Base-by-base conservation (phyloP, 2,113 vertebrate genomes). In the Dipodomys spectabilis region DNA sequence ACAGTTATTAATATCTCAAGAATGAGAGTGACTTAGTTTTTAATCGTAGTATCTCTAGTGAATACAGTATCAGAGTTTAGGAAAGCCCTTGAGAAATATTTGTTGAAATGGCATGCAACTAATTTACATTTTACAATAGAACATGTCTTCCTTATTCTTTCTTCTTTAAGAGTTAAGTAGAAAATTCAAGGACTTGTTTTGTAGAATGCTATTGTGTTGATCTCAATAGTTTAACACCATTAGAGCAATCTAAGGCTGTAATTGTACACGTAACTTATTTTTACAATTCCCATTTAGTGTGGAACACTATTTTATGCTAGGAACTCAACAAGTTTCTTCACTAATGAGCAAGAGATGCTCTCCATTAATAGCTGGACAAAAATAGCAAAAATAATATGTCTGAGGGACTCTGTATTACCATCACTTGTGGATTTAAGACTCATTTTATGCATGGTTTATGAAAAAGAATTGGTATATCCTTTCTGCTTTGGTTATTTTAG, bases 51-150 rank as follows among this genome's bases (percentile, higher is more conserved):
- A 45, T 68, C 35, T 15, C 25, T 68, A 57, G 12, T 77, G 81
- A 91, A n/a, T 49, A 19, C 4, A 73, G 0, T 44, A 39, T 28
- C 4, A 35, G 5, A 64, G 0, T 85, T 71, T 92, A 35, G 53
- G 25, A 5, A 82, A 75, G 1, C 57, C 20, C 53, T 92, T 23
- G 72, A 60, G 49, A 77, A 83, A 53, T 72, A 65, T 11, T 84
- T 80, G 39, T 53, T 81, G 32, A 90, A 84, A 84, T 86, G 11
- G 23, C 39, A 75, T 45, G 10, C 45, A 92, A 80, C 30, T 39
- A 83, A 72, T 84, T 90, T 90, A n/a, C 49, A 90, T 83, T 86
- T 93, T 90, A 90, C 28, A 57, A 64, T 67, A 2, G 32, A 75
- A 81, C 87, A 92, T 68, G 7, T 39, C 7, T 88, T 84, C 67